phyloP scores from a whole-genome alignment of 2,888 invertebrate species.

The Anthrax anthrax region DNA sequence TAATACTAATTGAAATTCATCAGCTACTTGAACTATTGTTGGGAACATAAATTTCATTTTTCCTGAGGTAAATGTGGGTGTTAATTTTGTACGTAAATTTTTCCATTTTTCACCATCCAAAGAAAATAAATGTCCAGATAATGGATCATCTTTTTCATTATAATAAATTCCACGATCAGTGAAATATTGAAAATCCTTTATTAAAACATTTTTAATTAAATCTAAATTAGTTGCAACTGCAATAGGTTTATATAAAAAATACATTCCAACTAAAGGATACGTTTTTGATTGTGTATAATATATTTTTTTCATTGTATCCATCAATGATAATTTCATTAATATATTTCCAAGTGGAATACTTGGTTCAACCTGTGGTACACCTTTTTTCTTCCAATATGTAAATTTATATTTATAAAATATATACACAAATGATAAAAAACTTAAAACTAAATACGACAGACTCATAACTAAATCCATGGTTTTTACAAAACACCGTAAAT shows the following conservation, averaged over 20 bases:
- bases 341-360: slow-evolving; percentile 12
- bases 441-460: no score
- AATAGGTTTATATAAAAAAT: slow-evolving; percentile 18
- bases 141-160: slow-evolving; percentile 29
- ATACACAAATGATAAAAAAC: no score
- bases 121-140: slow-evolving; percentile 28
- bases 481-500: no score
- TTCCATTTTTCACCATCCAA: slow-evolving; percentile 35
- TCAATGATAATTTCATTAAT: no score
- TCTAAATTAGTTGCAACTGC: slow-evolving; percentile 24
- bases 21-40: slow-evolving; percentile 26
- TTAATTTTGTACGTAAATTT: slow-evolving; percentile 32
- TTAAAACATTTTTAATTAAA: slow-evolving; percentile 25
- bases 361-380: slow-evolving; percentile 9
- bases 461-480: no score
- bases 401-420: no score
- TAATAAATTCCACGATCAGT: slow-evolving; percentile 26
- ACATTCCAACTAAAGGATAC: slow-evolving; percentile 22
- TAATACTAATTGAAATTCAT: slow-evolving; percentile 20
- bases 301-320: no score
- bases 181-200: slow-evolving; percentile 32
- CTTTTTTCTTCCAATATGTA: slow-evolving; percentile 10
- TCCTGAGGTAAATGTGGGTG: slow-evolving; percentile 37
- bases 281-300: slow-evolving; percentile 21
- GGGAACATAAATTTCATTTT: slow-evolving; percentile 38